These are phyloP conservation scores for Metaphire vulgaris DNA, from an alignment of 1,140 invertebrate genomes.

Conservation along the genomic window DNA sequence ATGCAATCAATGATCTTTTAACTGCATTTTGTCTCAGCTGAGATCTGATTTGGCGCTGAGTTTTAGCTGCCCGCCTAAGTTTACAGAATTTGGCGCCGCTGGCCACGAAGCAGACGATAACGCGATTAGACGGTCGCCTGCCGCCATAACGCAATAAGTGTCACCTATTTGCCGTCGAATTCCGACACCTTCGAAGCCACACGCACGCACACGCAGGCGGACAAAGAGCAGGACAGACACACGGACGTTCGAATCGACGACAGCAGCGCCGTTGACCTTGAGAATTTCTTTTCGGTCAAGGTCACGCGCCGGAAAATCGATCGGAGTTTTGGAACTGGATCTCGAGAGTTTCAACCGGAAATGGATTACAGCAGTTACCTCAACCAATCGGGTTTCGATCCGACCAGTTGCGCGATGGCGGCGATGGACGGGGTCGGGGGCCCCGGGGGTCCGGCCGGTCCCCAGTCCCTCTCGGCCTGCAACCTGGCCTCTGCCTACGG, in stretches of 20 bases:
- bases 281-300: no score
- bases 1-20: slow-evolving; percentile 1
- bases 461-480: neutral
- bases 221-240: no score
- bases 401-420: slow-evolving; percentile 16
- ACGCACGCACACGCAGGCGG: no score
- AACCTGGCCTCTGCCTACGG: neutral
- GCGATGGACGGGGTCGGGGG: neutral
- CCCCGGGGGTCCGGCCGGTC: neutral
- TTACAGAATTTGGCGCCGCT: neutral
- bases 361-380: slow-evolving; percentile 18
- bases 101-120: neutral
- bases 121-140: neutral
- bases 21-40: neutral
- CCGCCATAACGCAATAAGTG: no score
- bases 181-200: no score
- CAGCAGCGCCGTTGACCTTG: no score
- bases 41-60: neutral
- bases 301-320: no score
- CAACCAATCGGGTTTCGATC: slow-evolving; percentile 15
- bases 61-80: neutral
- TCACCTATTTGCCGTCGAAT: no score
- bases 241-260: no score
- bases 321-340: no score
- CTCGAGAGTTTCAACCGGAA: no score